phyloP scores from a whole-genome alignment of 2,888 invertebrate genomes.

The Leptura quadrifasciata region DNA sequence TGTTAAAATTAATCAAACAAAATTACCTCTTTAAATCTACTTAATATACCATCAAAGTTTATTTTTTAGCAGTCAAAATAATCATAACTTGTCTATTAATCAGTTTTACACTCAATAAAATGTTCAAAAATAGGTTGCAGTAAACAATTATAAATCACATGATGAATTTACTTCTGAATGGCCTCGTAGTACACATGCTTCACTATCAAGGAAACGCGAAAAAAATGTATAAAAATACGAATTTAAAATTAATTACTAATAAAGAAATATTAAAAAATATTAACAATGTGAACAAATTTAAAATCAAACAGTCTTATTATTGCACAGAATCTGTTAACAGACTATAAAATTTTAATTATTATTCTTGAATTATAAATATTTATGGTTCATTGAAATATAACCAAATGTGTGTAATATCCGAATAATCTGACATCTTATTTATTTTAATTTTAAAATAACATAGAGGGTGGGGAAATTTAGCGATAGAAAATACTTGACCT shows the following conservation, averaged over 20 bases:
- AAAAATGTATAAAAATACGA: not conserved
- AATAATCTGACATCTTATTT: not conserved
- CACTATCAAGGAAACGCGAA: not conserved
- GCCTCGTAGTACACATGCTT: not conserved
- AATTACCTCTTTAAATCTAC: not conserved
- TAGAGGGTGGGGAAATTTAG: not conserved
- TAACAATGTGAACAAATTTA: too few species aligned
- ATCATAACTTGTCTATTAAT: conserved; percentile 1
- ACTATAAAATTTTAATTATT: conserved; percentile 20
- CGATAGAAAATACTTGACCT: not conserved
- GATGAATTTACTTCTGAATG: not conserved
- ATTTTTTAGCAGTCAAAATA: not conserved
- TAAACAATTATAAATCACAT: not conserved
- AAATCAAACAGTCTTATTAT: not conserved
- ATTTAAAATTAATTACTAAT: too few species aligned
- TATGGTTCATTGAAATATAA: not conserved
- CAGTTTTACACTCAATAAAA: conserved; percentile 7
- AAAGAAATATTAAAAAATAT: too few species aligned
- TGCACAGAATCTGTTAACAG: not conserved
- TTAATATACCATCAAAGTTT: not conserved
- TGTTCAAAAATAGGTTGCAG: not conserved
- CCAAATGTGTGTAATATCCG: not conserved
- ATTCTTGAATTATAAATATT: not conserved
- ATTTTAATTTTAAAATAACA: not conserved
- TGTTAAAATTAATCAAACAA: too few species aligned